A percentile compares a stretch with the other conserved stretches of the same genome.
These are phyloP conservation scores for Yoshiicerus persimilis DNA, from an alignment of 1,140 invertebrate species.

Conservation along the genomic window DNA sequence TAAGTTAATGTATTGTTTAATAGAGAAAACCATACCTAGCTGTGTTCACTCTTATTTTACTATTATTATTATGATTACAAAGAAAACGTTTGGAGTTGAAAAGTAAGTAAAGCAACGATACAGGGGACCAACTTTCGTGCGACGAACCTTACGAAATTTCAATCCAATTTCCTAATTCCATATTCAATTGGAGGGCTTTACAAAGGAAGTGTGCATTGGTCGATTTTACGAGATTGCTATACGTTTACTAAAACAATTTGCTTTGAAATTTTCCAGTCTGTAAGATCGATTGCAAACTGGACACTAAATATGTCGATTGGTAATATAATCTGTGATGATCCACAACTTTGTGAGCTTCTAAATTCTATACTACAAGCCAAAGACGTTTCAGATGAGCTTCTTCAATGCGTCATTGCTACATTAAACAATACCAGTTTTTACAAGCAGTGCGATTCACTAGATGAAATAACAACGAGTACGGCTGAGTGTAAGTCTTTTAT, in stretches of 20 bases:
- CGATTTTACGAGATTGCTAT: slow-evolving; percentile 26
- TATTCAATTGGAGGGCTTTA: neutral
- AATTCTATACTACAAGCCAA: slow-evolving; percentile 58
- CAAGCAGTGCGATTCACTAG: slow-evolving; percentile 49
- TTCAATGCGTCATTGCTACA: slow-evolving; percentile 64
- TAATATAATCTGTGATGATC: slow-evolving; percentile 55
- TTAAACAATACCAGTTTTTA: slow-evolving; percentile 71
- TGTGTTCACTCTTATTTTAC: too few species aligned
- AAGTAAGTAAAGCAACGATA: too few species aligned
- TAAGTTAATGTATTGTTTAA: too few species aligned
- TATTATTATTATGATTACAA: too few species aligned
- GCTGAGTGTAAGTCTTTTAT: slow-evolving; percentile 52
- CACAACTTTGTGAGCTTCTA: slow-evolving; percentile 57
- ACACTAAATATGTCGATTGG: slow-evolving; percentile 70
- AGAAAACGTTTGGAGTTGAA: too few species aligned
- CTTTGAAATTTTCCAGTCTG: too few species aligned
- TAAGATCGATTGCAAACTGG: slow-evolving; percentile 72
- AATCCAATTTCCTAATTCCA: too few species aligned
- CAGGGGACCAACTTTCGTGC: too few species aligned
- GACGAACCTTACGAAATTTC: too few species aligned
- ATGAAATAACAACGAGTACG: slow-evolving; percentile 51
- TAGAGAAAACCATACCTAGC: too few species aligned
- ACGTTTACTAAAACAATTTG: too few species aligned
- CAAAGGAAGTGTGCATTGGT: neutral
- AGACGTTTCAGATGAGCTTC: slow-evolving; percentile 64